These are phyloP conservation scores for Muschampia plurimacula DNA, from an alignment of 2,888 invertebrate species.

Conservation along the genomic window DNA sequence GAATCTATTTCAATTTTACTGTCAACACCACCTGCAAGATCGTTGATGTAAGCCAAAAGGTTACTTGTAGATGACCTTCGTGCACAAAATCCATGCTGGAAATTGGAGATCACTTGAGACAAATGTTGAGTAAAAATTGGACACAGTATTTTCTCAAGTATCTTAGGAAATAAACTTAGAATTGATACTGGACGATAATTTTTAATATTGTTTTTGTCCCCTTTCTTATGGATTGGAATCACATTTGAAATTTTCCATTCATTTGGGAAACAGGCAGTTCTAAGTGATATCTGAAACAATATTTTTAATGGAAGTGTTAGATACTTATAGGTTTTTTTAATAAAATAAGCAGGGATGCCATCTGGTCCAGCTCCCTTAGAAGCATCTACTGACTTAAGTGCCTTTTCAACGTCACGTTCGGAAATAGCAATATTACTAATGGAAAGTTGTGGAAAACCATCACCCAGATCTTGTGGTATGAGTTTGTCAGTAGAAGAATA, in stretches of 20 bases:
- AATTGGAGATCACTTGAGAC: not conserved
- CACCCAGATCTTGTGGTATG: not conserved
- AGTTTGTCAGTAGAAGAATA: not conserved
- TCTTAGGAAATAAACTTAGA: not conserved
- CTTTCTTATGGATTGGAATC: not conserved
- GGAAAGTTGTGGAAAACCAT: not conserved
- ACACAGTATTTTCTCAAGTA: not conserved
- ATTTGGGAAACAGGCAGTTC: not conserved
- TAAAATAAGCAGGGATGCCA: not conserved
- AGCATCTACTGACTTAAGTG: not conserved
- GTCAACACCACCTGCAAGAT: not conserved
- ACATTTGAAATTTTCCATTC: constrained; percentile 3
- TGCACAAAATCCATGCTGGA: not conserved
- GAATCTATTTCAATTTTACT: not conserved
- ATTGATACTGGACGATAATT: constrained; percentile 1
- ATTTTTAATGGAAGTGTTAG: not conserved
- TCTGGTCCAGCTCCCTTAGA: constrained; percentile 3
- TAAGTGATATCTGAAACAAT: not conserved
- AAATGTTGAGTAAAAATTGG: not conserved
- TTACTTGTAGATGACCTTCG: not conserved
- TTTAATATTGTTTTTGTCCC: not conserved
- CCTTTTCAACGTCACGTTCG: not conserved
- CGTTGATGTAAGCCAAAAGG: not conserved
- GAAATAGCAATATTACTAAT: not conserved
- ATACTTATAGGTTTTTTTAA: not conserved